Conservation (phyloP, 2,888 invertebrate genomes). For the Erebia aethiops region DNA sequence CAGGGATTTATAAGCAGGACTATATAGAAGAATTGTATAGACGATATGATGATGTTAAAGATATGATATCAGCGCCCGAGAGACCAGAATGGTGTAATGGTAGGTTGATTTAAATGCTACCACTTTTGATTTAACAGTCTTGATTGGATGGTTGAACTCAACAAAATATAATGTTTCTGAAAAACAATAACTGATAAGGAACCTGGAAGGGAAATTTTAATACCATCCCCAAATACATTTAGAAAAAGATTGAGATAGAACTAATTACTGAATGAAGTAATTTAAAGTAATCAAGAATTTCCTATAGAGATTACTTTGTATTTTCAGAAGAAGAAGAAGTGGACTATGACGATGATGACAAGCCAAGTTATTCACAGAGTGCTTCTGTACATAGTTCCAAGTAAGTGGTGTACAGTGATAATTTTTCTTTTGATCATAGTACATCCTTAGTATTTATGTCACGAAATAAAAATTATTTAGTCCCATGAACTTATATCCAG, state of each 20-base stretch:
- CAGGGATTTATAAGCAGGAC: slow-evolving; percentile 98
- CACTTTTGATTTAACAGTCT: background rate
- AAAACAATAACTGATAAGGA: too few species aligned
- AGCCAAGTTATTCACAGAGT: slow-evolving; percentile 36
- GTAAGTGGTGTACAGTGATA: background rate
- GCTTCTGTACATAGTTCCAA: slow-evolving; percentile 1
- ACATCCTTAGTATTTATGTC: too few species aligned
- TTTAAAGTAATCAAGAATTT: background rate
- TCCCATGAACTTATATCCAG: too few species aligned
- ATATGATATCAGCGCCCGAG: slow-evolving; percentile 88
- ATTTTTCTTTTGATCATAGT: too few species aligned
- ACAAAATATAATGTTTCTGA: background rate
- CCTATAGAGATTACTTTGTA: background rate
- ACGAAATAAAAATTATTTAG: too few species aligned
- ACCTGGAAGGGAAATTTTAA: too few species aligned
- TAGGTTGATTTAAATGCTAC: slow-evolving; percentile 52
- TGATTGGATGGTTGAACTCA: too few species aligned
- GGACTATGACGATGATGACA: slow-evolving; percentile 41
- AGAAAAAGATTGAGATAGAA: background rate
- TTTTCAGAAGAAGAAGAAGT: slow-evolving; percentile 40
- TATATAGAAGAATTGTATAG: slow-evolving; percentile 94
- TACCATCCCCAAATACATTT: too few species aligned
- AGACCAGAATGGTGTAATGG: slow-evolving; percentile 95
- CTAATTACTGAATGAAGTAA: background rate
- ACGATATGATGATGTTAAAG: slow-evolving; percentile 90